phyloP scores from a whole-genome alignment of 2,888 invertebrate species.

The Shargacucullia verbasci region DNA sequence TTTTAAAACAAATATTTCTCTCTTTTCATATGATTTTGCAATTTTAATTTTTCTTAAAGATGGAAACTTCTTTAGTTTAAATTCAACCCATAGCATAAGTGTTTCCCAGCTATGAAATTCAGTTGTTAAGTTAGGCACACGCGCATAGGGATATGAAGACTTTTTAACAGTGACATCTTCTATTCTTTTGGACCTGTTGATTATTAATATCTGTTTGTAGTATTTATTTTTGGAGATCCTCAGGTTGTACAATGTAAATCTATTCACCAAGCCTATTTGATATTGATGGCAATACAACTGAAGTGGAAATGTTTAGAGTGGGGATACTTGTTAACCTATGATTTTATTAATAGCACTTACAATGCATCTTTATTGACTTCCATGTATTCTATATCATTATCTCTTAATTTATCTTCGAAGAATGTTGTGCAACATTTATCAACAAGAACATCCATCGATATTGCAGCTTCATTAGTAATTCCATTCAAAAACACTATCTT shows the following conservation, averaged over 20 bases:
- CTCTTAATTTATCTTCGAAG: slow-evolving; percentile 68
- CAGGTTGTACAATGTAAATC: too few species aligned
- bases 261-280: too few species aligned
- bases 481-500: slow-evolving; percentile 72
- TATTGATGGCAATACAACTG: too few species aligned
- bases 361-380: slow-evolving; percentile 45
- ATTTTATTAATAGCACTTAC: too few species aligned
- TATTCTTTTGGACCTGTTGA: slow-evolving; percentile 15
- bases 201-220: background rate
- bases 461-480: slow-evolving; percentile 77
- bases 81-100: slow-evolving; percentile 64
- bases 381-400: slow-evolving; percentile 69
- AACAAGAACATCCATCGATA: slow-evolving; percentile 75
- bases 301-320: too few species aligned
- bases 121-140: slow-evolving; percentile 31
- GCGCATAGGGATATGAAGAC: background rate
- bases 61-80: slow-evolving; percentile 53
- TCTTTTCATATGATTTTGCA: slow-evolving; percentile 71
- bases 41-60: slow-evolving; percentile 66
- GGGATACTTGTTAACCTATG: too few species aligned
- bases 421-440: slow-evolving; percentile 47
- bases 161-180: background rate
- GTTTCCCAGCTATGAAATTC: slow-evolving; percentile 62
- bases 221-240: too few species aligned
- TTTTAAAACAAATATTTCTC: slow-evolving; percentile 73